Base-by-base conservation (phyloP, 1,140 invertebrate species). In the Macrobrachium rosenbergii region DNA sequence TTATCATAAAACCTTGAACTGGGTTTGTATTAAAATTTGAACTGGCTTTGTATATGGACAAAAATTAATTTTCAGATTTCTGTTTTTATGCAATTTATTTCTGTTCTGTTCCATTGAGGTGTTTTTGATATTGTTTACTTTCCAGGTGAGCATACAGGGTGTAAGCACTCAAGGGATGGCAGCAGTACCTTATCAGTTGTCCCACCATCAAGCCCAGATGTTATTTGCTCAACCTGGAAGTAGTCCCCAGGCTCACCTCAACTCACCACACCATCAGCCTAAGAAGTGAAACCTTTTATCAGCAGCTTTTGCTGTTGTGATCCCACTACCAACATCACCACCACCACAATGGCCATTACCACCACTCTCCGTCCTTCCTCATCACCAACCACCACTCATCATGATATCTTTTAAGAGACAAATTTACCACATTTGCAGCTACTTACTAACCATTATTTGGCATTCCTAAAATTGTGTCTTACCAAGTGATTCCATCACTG, bases 161-260 rank as follows among this genome's bases (percentile, higher is more conserved):
- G 75, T 80, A n/a, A 77, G 67, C 69, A 37, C 83, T 62, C 64
- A 83, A 28, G 90, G 89, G 37, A 88, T 89, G 72, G 76, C 89
- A 16, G 76, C 89, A 17, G 88, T 90, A 37, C 90, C 91, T 43
- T 91, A 91, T 84, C 90, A 91, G 83, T 89, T 92, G 84, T 90
- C 91, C 12, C 91, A 92, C 79, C 91, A 92, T 77, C 91, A 91
- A 72, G 91, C 91, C 59, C 91, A 91, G 87, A 86, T 92, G 88
- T 83, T 91, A 60, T 92, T 92, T 85, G 78, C 89, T 80, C 85
- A 87, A 87, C 78, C 85, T 73, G 72, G 79, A 21, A 59, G 64
- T 28, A 76, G 67, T 58, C 58, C 58, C 64, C 83, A 86, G 76
- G 52, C 73, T 67, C 85, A 87, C 69, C 45, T 17, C 58, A 64